Percentiles rank a stretch among this genome's conserved stretches.
Conservation (phyloP, 2,113 vertebrate genomes). For the Carettochelys insculpta region DNA sequence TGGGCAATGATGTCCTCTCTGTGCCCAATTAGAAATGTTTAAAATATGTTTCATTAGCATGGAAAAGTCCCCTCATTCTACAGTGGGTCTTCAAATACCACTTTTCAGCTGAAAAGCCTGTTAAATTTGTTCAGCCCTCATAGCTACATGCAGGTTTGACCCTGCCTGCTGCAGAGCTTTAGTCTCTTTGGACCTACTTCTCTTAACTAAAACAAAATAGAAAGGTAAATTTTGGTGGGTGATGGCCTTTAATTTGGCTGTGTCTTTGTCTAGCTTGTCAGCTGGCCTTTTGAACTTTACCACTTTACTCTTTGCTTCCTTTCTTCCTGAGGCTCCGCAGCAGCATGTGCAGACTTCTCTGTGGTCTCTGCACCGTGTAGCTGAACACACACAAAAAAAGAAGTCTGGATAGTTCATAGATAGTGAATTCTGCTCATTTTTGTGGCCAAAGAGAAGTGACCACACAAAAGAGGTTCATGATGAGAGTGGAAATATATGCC, state of each 20-base stretch:
- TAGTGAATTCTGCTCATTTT: not conserved
- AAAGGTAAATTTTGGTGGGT: not conserved
- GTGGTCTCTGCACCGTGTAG: not conserved
- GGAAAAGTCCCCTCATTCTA: not conserved
- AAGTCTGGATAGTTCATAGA: not conserved
- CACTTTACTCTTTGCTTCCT: not conserved
- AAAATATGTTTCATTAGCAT: not conserved
- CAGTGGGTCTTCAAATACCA: not conserved
- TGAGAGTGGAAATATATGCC: not conserved
- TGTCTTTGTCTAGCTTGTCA: not conserved
- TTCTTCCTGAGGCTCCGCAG: not conserved
- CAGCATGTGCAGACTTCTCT: not conserved
- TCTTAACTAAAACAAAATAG: not conserved
- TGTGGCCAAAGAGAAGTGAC: not conserved
- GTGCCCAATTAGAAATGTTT: not conserved
- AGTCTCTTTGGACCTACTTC: not conserved
- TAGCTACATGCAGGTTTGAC: not conserved
- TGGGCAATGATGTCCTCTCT: not conserved
- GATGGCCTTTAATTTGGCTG: not conserved
- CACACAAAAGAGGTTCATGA: not conserved
- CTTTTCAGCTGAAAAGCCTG: not conserved
- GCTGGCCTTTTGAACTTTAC: not conserved
- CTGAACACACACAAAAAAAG: not conserved
- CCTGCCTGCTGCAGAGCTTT: not conserved
- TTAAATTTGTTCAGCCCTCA: not conserved